Evolutionary conservation across 2,797 vertebrate species (phyloP).

Genomic region (Hoplostethus atlanticus): DNA sequence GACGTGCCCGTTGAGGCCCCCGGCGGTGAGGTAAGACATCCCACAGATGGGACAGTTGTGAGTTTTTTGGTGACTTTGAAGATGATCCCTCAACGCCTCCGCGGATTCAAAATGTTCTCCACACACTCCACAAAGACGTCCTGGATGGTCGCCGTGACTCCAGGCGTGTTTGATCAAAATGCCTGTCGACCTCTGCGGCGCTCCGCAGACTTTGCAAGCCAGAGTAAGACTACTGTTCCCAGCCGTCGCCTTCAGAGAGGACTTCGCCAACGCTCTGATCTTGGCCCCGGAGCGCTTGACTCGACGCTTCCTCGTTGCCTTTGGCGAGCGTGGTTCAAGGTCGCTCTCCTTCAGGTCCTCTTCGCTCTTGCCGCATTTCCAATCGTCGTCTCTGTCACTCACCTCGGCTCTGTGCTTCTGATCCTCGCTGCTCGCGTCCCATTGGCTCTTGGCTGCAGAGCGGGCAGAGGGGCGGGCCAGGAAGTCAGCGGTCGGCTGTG

Average conservation of each 20-base stretch:
- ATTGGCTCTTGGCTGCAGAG: conserved; percentile 9
- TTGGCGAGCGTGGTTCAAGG: background rate
- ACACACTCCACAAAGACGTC: conserved; percentile 52
- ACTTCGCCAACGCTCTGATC: too few species aligned
- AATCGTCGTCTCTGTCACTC: background rate
- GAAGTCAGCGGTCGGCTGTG: background rate
- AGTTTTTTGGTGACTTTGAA: conserved; percentile 23
- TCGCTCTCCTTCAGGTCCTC: background rate
- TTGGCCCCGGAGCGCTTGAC: rapidly evolving
- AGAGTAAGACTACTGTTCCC: background rate
- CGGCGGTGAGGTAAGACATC: conserved; percentile 9
- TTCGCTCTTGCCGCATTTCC: conserved; percentile 12
- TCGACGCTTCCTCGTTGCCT: background rate
- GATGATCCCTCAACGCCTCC: conserved; percentile 29
- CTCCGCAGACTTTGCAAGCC: conserved; percentile 46
- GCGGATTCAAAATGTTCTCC: conserved; percentile 26
- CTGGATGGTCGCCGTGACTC: conserved; percentile 30
- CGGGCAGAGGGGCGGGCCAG: too few species aligned
- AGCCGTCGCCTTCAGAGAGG: background rate
- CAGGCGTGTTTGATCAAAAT: conserved; percentile 32
- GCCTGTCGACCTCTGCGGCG: conserved; percentile 10
- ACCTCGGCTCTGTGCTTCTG: background rate
- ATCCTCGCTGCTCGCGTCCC: rapidly evolving
- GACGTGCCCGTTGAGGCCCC: conserved; percentile 17
- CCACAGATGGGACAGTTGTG: conserved; percentile 32